Evolutionary conservation across 2,888 invertebrate species (phyloP), one percentile per base, ranked within the genome.

Genomic region (Nomada lathburiana): DNA sequence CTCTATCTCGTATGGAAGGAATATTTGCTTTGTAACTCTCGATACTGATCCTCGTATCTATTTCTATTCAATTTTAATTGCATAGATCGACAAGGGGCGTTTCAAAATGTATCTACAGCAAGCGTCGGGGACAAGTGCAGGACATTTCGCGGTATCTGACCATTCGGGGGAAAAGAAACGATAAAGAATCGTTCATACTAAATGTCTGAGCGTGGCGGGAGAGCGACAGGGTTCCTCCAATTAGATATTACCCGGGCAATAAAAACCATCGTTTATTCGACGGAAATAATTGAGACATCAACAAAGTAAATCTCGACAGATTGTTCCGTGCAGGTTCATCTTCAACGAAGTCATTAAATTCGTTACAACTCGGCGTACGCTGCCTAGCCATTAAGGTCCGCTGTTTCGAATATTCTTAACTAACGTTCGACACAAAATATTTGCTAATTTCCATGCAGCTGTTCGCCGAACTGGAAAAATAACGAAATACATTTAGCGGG

Each of bases 241-340:
- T 86, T 86, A 86, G 78, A 79, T 72, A 71, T 82, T 77, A 81
- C 64, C 63, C 60, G 50, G 71, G 71, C 53, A 60, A 75, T 83
- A 88, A 86, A 87, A 88, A 84, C 60, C 71, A 82, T 86, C 88
- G 87, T 88, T 90, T 86, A 89, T 84, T 87, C 84, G 83, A 83
- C 80, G 81, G 85, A 86, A 88, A 90, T 79, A 80, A 82, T 79
- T 82, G 77, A 85, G 82, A 69, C 73, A 78, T 86, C 75, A 82
- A 60, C 68, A 62, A 59, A 67, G 68, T 76, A 59, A 50, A 64
- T 80, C 64, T n/a, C 47, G 36, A 47, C 26, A 20, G 67, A 9
- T 55, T 47, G 59, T 60, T 50, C 50, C 57, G 57, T 11, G n/a
- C n/a, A 42, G n/a, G 18, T 55, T 36, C 42, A 20, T 73, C 57